Percentiles rank a stretch among this genome's conserved stretches.
These are phyloP conservation scores for Phthorimaea operculella DNA, from an alignment of 1,140 invertebrate genomes.

Conservation along the genomic window DNA sequence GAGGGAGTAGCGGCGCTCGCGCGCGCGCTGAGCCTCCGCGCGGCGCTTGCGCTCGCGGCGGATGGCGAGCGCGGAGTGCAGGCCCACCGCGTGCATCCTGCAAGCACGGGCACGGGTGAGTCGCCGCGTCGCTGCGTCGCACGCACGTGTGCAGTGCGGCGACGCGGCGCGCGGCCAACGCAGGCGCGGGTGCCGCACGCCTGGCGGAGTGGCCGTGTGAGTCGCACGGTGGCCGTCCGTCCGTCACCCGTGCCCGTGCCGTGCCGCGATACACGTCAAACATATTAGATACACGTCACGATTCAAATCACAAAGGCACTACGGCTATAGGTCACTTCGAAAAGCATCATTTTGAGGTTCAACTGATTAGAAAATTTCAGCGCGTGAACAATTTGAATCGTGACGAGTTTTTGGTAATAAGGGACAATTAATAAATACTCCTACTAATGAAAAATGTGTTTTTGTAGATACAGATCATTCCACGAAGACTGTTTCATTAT, in stretches of 20 bases:
- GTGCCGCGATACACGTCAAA: slow-evolving; percentile 17
- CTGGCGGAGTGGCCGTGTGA: slow-evolving; percentile 18
- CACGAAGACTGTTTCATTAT: no score
- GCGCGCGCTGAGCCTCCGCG: slow-evolving; percentile 80
- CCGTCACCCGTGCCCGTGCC: slow-evolving; percentile 50
- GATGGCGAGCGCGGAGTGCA: slow-evolving; percentile 91
- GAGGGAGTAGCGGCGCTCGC: slow-evolving; percentile 78
- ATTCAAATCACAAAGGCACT: no score
- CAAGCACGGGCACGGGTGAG: slow-evolving; percentile 55
- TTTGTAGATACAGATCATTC: no score
- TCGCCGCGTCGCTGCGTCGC: slow-evolving; percentile 41
- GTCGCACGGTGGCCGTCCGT: no score
- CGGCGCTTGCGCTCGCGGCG: slow-evolving; percentile 86
- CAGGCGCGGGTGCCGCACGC: slow-evolving; percentile 16
- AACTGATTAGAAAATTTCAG: no score
- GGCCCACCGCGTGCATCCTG: slow-evolving; percentile 85
- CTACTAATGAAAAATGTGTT: no score
- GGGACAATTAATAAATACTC: no score
- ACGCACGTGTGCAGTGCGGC: slow-evolving; percentile 10
- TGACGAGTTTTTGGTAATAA: no score
- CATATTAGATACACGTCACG: not conserved
- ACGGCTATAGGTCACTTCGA: no score
- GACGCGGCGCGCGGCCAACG: slow-evolving; percentile 13
- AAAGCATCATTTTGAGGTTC: no score
- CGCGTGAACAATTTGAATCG: no score